Evolutionary conservation across 2,113 vertebrate genomes (phyloP).

Genomic region (Aepyceros melampus): DNA sequence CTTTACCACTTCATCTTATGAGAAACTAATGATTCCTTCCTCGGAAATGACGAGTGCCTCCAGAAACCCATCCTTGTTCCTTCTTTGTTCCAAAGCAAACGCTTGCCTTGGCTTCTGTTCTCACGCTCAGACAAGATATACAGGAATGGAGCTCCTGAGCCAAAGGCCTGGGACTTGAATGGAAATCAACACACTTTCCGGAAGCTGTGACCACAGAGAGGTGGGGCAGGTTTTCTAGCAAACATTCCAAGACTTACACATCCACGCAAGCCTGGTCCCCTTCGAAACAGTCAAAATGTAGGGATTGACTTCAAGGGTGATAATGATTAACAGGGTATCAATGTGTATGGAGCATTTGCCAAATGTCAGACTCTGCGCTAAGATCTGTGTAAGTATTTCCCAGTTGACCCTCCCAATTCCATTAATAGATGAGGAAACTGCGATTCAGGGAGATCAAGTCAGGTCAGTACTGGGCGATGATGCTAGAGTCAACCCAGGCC

Average conservation of each 20-base stretch:
- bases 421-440: neutral
- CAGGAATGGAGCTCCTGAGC: neutral
- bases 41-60: neutral
- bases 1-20: neutral
- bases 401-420: neutral
- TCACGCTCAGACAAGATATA: neutral
- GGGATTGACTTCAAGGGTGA: neutral
- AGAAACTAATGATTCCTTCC: slow-evolving; percentile 50
- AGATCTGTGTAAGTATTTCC: neutral
- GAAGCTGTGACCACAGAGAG: neutral
- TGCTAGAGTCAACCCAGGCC: neutral
- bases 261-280: neutral
- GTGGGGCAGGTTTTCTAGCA: neutral
- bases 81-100: slow-evolving; percentile 60
- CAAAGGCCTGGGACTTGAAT: neutral
- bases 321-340: neutral
- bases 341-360: neutral
- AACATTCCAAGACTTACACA: neutral
- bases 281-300: no score
- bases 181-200: neutral
- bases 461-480: neutral
- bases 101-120: slow-evolving; percentile 45
- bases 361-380: neutral
- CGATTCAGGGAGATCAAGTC: neutral
- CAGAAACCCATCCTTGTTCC: slow-evolving; percentile 5